These are phyloP conservation scores for Xerus rutilus DNA, from an alignment of 2,797 vertebrate genomes.

Conservation along the genomic window DNA sequence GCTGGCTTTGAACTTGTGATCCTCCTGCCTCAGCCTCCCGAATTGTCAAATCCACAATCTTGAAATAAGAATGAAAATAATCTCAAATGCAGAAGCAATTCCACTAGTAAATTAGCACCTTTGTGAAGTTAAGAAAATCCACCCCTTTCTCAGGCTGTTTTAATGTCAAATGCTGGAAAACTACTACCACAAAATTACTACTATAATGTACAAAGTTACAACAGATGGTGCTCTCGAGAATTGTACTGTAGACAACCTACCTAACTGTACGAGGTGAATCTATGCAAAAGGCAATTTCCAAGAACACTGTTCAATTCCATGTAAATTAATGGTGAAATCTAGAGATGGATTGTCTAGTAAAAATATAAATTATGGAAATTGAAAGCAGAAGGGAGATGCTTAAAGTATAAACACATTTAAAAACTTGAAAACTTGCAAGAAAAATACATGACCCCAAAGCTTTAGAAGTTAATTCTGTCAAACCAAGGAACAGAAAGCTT, in stretches of 20 bases:
- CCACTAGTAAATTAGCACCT: not conserved
- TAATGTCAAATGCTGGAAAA: not conserved
- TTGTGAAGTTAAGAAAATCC: not conserved
- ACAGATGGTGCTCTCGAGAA: not conserved
- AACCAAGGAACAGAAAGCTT: not conserved
- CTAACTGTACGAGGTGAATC: not conserved
- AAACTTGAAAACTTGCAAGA: not conserved
- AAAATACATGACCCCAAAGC: not conserved
- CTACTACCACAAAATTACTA: not conserved
- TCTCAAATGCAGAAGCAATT: not conserved
- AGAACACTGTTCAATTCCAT: not conserved
- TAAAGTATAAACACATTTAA: not conserved
- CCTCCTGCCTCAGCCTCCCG: no score
- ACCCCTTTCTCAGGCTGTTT: not conserved
- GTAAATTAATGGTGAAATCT: not conserved
- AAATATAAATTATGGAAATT: not conserved
- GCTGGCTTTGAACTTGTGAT: no score
- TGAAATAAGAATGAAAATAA: not conserved
- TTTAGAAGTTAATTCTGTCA: slow-evolving; percentile 28
- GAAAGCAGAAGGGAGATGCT: not conserved
- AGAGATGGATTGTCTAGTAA: not conserved
- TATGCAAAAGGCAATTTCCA: not conserved
- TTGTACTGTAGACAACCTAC: no score
- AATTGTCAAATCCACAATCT: no score
- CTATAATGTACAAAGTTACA: not conserved